A percentile compares a stretch with the other conserved stretches of the same genome.
phyloP scores from a whole-genome alignment of 2,888 invertebrate genomes.

The Erebia epiphron region DNA sequence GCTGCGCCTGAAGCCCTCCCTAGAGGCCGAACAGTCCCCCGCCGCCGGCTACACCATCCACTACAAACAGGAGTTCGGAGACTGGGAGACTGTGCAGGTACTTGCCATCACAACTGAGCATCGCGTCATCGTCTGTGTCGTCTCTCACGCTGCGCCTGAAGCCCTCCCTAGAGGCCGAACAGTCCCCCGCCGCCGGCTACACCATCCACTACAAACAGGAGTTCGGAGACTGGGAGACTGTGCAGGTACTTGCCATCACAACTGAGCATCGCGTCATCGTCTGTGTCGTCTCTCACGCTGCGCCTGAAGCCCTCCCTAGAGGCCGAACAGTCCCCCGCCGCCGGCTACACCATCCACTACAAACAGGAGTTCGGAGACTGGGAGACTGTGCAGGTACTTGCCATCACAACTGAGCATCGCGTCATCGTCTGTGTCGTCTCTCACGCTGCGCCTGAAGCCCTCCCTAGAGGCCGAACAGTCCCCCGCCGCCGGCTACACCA shows the following conservation, averaged over 20 bases:
- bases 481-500: too few species aligned
- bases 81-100: constrained; percentile 94
- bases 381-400: constrained; percentile 89
- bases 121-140: constrained; percentile 71
- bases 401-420: too few species aligned
- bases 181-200: constrained; percentile 95
- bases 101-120: background rate
- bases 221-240: constrained; percentile 96
- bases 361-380: constrained; percentile 97
- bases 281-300: constrained; percentile 77
- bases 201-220: constrained; percentile 96
- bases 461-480: too few species aligned
- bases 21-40: constrained; percentile 92
- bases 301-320: constrained; percentile 84
- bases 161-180: constrained; percentile 88
- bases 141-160: constrained; percentile 77
- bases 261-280: constrained; percentile 65
- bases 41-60: constrained; percentile 95
- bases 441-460: constrained; percentile 76
- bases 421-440: constrained; percentile 76
- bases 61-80: constrained; percentile 97
- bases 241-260: constrained; percentile 80
- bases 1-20: constrained; percentile 78
- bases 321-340: constrained; percentile 92
- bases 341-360: constrained; percentile 95